Evolutionary conservation across 2,888 invertebrate species (phyloP).

Genomic region (Dusona sp.): DNA sequence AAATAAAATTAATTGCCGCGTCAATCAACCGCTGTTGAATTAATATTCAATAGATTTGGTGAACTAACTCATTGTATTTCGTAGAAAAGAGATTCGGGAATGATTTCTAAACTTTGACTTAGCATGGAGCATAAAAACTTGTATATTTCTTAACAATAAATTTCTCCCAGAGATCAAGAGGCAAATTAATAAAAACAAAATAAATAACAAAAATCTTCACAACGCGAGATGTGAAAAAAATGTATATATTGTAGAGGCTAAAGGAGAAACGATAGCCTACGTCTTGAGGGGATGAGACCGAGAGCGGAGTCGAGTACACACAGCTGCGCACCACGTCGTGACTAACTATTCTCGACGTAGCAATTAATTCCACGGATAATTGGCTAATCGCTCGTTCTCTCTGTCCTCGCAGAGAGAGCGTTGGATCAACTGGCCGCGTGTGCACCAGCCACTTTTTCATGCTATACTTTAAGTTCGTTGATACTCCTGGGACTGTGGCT

Average conservation of each 20-base stretch:
- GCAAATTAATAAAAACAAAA: not conserved
- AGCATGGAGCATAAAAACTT: not conserved
- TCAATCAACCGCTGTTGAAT: not conserved
- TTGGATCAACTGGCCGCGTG: slow-evolving; percentile 53
- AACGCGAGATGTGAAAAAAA: not conserved
- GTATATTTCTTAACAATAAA: not conserved
- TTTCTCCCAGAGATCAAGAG: not conserved
- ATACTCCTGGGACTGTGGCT: not conserved
- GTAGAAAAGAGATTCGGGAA: not conserved
- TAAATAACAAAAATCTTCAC: not conserved
- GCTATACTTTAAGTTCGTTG: slow-evolving; percentile 33
- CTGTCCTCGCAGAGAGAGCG: slow-evolving; percentile 54
- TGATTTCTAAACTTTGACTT: not conserved
- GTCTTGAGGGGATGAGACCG: slow-evolving; percentile 10
- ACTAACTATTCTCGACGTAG: slow-evolving; percentile 65
- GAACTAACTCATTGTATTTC: not conserved
- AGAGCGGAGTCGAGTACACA: slow-evolving; percentile 29
- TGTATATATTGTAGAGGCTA: slow-evolving; percentile 17
- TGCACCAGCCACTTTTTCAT: slow-evolving; percentile 18
- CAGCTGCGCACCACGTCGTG: slow-evolving; percentile 60
- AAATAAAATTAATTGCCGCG: slow-evolving; percentile 24
- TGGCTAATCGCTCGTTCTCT: slow-evolving; percentile 65
- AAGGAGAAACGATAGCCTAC: slow-evolving; percentile 36
- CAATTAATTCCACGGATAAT: slow-evolving; percentile 71
- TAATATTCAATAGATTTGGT: slow-evolving; percentile 10